A percentile compares a stretch with the other conserved stretches of the same genome.
Conservation (phyloP, 2,888 invertebrate species). For the Muschampia plurimacula region DNA sequence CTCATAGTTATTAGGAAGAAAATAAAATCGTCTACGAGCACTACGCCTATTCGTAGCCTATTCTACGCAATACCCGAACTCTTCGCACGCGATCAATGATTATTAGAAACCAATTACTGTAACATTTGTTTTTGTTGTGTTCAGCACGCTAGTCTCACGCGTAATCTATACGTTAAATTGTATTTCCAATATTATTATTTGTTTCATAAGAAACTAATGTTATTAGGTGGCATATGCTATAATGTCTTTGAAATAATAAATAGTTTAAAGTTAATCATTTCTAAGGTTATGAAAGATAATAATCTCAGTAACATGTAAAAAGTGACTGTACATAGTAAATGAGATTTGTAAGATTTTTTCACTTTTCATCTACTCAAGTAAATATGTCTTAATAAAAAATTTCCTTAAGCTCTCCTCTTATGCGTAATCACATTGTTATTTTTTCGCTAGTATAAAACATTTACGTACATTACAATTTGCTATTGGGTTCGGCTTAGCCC, state of each 20-base stretch:
- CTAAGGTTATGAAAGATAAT: not conserved
- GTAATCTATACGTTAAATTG: conserved; percentile 33
- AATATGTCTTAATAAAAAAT: not conserved
- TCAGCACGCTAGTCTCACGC: conserved; percentile 30
- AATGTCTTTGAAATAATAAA: not conserved
- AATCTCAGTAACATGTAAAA: not conserved
- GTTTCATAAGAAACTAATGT: conserved; percentile 4
- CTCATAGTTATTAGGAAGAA: conserved; percentile 65
- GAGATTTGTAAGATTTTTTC: not conserved
- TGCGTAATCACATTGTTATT: conserved; percentile 8
- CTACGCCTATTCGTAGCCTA: no score
- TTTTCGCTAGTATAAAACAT: conserved; percentile 41
- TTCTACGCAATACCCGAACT: conserved; percentile 48
- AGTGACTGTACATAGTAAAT: not conserved
- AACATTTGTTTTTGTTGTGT: conserved; percentile 51
- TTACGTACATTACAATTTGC: conserved; percentile 45
- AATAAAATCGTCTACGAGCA: conserved; percentile 47
- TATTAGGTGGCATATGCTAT: conserved; percentile 3
- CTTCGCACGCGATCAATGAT: conserved; percentile 58
- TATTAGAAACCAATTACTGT: conserved; percentile 66
- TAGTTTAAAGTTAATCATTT: not conserved
- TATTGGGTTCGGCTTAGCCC: conserved; percentile 45
- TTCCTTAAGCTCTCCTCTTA: not conserved
- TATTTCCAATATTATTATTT: conserved; percentile 30
- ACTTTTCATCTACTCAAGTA: conserved; percentile 1